Evolutionary conservation across 2,113 vertebrate species (phyloP), one percentile per base, ranked within the genome.

Genomic region (Nerophis lumbriciformis): DNA sequence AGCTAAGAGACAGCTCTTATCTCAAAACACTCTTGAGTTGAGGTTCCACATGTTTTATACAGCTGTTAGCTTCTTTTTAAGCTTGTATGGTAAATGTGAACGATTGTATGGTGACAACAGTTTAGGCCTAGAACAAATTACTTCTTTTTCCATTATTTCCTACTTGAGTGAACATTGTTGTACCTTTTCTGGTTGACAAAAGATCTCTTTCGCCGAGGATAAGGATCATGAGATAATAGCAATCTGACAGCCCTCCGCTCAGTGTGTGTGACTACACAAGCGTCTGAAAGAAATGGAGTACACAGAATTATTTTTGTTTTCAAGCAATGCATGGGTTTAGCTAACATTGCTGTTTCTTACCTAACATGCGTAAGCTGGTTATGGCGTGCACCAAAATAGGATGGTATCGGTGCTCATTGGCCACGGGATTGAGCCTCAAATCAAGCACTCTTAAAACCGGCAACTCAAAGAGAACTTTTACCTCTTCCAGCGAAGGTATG

Each of bases 381-480:
- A 94, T 88, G 66, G 87, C 59, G 16, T 90, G 84, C 54, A 93
- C 80, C 4, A 93, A 52, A 48, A 90, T 86, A 10, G 85, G 80
- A 6, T 91, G 91, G 67, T 93, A 92, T 36, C 88, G 73, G 0
- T 90, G 79, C 37, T 88, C 66, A 39, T 85, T 90, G 8, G 85
- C 84, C 14, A 92, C 72, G 0, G 92, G 92, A 74, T 95, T 94
- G 37, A 93, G 88, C 19, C 92, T 81, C 7, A 94, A 67, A 76
- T 94, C 93, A 73, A 94, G 72, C 1, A 90, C 89, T 39, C 56
- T 82, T 48, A 93, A 78, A 35, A 65, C 65, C 0, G 81, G 61
- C 21, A 94, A 67, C 48, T 73, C 72, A 5, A 79, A 87, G 7
- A 94, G 83, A 51, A 84, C 76, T 38, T 90, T 83, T 6, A 91